A percentile compares a stretch with the other conserved stretches of the same genome.
These are phyloP conservation scores for Microtus montanus DNA, from an alignment of 2,113 vertebrate species.

Conservation along the genomic window DNA sequence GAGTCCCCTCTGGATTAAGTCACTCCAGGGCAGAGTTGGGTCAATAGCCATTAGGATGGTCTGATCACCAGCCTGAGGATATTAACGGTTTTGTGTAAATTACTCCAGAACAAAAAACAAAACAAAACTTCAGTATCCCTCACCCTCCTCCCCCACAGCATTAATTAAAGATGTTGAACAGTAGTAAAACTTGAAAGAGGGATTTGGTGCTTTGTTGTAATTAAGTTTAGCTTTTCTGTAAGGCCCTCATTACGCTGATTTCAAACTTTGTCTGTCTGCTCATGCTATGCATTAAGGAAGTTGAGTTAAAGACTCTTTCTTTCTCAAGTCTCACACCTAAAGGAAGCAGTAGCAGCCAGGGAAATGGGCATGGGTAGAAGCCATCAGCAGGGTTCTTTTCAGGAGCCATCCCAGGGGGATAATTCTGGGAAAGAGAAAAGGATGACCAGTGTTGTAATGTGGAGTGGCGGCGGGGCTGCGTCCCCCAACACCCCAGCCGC, in stretches of 20 bases:
- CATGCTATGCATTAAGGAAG: not conserved
- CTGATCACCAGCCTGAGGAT: not conserved
- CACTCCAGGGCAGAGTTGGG: not conserved
- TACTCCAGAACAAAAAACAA: slow-evolving; percentile 5
- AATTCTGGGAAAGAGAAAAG: accelerated
- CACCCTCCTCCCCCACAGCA: not conserved
- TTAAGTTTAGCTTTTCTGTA: not conserved
- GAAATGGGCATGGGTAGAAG: accelerated
- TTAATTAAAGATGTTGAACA: not conserved
- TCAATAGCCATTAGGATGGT: slow-evolving; percentile 17
- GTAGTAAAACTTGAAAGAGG: not conserved
- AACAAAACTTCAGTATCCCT: not conserved
- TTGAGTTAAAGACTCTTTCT: not conserved
- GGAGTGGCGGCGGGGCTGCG: too few relatives aligned
- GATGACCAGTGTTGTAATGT: too few relatives aligned
- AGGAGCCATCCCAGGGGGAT: accelerated
- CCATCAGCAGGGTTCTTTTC: accelerated
- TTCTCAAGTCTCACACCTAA: too few relatives aligned
- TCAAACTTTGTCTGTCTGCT: too few relatives aligned
- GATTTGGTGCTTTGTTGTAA: not conserved
- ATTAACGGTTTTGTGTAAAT: slow-evolving; percentile 26
- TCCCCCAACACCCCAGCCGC: too few relatives aligned
- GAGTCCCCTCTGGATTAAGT: not conserved
- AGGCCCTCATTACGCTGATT: accelerated
- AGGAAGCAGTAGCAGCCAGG: not conserved